Evolutionary conservation across 2,797 vertebrate species (phyloP), one percentile per base, ranked within the genome.

Genomic region (Chaenodraco wilsoni): DNA sequence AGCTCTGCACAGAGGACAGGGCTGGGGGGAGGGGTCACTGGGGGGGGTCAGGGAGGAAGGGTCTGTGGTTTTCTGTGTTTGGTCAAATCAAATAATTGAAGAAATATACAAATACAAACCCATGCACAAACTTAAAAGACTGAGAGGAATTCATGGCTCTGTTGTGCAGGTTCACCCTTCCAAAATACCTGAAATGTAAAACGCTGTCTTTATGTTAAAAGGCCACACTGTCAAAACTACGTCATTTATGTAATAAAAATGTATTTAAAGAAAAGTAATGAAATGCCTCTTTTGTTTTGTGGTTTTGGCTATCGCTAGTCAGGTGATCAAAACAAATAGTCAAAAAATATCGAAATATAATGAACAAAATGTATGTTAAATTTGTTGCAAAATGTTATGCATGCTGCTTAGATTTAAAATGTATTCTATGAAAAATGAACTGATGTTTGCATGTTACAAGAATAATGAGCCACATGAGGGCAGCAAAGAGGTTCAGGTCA

Each of bases 181-280:
- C 72, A 79, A 84, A 90, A 80, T 54, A 80, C n/a, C 27, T 70
- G 65, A 59, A 33, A 69, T 69, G 66, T 79, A 74, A n/a, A 79
- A 23, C 60, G 43, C 12, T 67, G 62, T 83, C 74, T 76, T 72
- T 83, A 67, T 87, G 78, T 78, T 64, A 50, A 63, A 74, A 72
- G 62, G 13, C 77, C 82, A 55, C 62, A 72, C 68, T 72, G 73
- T 78, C 57, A 60, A 19, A 70, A 79, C 31, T 56, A 58, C 78
- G 79, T 76, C 74, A 75, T 78, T 91, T 62, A 78, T 88, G 90
- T 91, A 92, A 92, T 93, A 92, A 92, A 27, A 92, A 91, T 92
- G 83, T 92, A 89, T 91, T 90, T 87, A 92, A 91, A 86, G 86
- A 83, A 71, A 37, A 37, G 6, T 37, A 37, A 37, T 1, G 8